These are phyloP conservation scores for Habrosyne pyritoides DNA, from an alignment of 2,888 invertebrate species.

Conservation along the genomic window DNA sequence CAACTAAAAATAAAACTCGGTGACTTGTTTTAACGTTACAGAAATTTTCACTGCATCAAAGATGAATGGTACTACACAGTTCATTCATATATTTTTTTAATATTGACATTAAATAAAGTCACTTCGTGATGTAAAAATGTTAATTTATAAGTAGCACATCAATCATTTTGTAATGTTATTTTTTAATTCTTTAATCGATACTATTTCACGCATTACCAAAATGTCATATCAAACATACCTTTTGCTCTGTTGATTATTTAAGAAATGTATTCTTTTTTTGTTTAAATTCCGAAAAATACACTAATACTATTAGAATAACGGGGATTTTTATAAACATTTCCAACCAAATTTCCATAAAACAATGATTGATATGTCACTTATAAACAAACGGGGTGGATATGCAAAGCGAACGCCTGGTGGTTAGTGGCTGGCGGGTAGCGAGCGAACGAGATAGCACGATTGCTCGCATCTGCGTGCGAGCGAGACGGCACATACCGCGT, in stretches of 20 bases:
- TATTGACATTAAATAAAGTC: neutral
- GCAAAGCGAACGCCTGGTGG: constrained; percentile 43
- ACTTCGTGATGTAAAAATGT: neutral
- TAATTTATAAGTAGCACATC: neutral
- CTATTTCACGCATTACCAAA: too few species aligned
- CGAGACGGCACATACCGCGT: constrained; percentile 85
- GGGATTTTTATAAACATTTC: too few species aligned
- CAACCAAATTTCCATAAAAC: too few species aligned
- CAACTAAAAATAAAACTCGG: neutral
- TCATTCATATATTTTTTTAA: too few species aligned
- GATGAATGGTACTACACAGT: too few species aligned
- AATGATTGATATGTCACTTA: constrained; percentile 18
- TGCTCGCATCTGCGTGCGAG: constrained; percentile 21
- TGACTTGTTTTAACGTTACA: neutral
- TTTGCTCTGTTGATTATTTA: too few species aligned
- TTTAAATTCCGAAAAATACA: too few species aligned
- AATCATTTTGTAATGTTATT: neutral
- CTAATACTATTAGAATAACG: too few species aligned
- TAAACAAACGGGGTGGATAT: constrained; percentile 22
- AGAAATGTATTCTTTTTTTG: too few species aligned
- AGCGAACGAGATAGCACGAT: constrained; percentile 29
- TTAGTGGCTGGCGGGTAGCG: constrained; percentile 38
- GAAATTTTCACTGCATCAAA: neutral
- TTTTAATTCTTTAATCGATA: neutral
- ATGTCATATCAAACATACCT: too few species aligned